These are phyloP conservation scores for Frankliniella fusca DNA, from an alignment of 2,888 invertebrate species.

Conservation along the genomic window DNA sequence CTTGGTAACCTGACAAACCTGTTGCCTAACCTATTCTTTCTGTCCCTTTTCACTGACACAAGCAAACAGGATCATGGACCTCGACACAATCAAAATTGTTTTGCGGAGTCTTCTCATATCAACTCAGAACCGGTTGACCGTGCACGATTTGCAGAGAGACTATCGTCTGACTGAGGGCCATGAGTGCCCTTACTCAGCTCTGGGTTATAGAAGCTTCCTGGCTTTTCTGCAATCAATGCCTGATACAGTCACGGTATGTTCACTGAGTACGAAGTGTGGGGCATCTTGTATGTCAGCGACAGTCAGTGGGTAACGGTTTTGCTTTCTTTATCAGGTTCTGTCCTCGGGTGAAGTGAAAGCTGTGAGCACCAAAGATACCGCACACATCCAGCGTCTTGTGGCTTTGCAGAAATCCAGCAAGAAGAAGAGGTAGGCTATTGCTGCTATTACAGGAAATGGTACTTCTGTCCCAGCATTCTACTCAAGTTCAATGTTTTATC, in stretches of 20 bases:
- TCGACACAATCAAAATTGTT: background rate
- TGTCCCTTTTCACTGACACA: background rate
- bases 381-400: background rate
- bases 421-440: background rate
- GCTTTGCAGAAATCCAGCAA: background rate
- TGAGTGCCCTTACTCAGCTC: background rate
- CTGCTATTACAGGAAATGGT: background rate
- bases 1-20: no score
- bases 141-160: background rate
- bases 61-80: background rate
- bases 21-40: background rate
- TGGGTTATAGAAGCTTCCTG: background rate
- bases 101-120: background rate
- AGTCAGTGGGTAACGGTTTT: background rate
- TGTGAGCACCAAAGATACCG: background rate
- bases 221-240: background rate
- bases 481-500: background rate
- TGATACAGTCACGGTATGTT: background rate
- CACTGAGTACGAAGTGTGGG: background rate
- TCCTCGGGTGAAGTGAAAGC: background rate
- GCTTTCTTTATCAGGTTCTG: background rate
- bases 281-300: rapidly evolving
- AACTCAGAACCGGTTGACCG: background rate
- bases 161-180: background rate
- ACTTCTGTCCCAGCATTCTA: background rate